Evolutionary conservation across 2,797 vertebrate genomes (phyloP).

Genomic region (Perodicticus potto): DNA sequence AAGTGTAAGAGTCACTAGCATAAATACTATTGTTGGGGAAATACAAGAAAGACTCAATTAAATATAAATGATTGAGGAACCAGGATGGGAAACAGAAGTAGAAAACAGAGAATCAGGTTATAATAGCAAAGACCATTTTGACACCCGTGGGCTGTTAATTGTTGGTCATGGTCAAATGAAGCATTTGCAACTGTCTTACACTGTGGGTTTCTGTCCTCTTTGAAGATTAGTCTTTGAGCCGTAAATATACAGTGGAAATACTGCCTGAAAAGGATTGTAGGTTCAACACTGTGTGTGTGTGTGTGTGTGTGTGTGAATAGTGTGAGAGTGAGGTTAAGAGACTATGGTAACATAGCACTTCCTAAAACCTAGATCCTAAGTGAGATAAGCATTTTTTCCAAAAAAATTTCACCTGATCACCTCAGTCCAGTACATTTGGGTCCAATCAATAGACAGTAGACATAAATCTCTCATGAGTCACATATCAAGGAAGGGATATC

Average conservation of each 20-base stretch:
- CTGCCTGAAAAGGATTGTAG: neutral
- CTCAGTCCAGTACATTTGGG: neutral
- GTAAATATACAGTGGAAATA: neutral
- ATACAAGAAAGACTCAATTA: conserved; percentile 27
- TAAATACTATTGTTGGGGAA: conserved; percentile 22
- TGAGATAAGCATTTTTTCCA: neutral
- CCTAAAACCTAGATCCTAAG: conserved; percentile 39
- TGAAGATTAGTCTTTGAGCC: neutral
- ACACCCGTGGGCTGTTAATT: conserved; percentile 8
- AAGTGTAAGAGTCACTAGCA: neutral
- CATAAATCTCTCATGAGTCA: neutral
- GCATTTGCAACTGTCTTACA: conserved; percentile 25
- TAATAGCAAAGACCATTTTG: neutral
- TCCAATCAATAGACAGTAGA: neutral
- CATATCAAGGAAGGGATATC: neutral
- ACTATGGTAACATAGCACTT: neutral
- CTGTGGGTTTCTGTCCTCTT: neutral
- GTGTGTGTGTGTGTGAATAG: neutral
- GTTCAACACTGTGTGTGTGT: neutral
- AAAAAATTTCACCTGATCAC: neutral
- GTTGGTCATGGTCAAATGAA: neutral
- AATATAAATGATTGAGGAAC: neutral
- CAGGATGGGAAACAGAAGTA: neutral
- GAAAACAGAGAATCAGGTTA: neutral
- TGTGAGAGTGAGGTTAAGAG: neutral